Evolutionary conservation across 2,797 vertebrate species (phyloP).

Genomic region (Enteromius fasciolatus): DNA sequence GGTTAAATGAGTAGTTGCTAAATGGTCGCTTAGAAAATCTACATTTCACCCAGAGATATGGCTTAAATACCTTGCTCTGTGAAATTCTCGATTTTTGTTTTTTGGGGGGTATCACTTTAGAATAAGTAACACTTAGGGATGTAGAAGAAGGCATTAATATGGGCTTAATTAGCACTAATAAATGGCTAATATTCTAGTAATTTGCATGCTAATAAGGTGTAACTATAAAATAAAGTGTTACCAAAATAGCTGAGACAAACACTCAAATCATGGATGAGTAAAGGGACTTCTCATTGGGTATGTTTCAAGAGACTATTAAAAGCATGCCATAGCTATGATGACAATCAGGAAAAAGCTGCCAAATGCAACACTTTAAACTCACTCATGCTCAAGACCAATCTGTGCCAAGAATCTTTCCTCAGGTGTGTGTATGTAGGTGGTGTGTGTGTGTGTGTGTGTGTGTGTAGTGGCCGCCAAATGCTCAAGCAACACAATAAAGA

Average conservation of each 20-base stretch:
- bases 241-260: background rate
- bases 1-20: background rate
- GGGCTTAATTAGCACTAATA: too few species aligned
- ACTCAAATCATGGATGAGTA: conserved; percentile 9
- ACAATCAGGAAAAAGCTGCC: background rate
- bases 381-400: background rate
- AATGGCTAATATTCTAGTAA: too few species aligned
- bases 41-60: background rate
- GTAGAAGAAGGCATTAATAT: too few species aligned
- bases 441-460: too few species aligned
- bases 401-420: conserved; percentile 5
- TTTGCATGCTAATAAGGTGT: too few species aligned
- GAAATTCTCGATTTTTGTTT: background rate
- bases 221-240: too few species aligned
- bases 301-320: conserved; percentile 10
- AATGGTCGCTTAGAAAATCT: background rate
- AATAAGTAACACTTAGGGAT: too few species aligned
- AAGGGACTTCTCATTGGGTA: background rate
- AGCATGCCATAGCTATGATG: conserved; percentile 24
- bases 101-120: too few species aligned
- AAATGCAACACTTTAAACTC: conserved; percentile 14
- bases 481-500: background rate
- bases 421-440: background rate
- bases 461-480: conserved; percentile 1
- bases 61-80: background rate